These are phyloP conservation scores for Drosophila chauvacae DNA, from an alignment of 1,140 invertebrate species.

Conservation along the genomic window DNA sequence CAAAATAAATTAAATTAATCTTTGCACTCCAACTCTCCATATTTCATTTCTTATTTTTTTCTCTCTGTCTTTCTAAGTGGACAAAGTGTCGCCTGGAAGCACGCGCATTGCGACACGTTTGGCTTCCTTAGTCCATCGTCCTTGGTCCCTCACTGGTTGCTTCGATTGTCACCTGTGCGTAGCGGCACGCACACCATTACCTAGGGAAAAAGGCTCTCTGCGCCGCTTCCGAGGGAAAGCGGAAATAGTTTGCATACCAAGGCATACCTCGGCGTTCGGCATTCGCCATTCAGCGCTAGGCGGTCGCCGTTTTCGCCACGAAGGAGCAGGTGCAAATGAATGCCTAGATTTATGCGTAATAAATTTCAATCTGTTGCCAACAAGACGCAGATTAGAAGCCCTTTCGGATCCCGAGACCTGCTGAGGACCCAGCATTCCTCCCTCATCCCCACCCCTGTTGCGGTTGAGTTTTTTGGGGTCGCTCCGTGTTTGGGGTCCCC, in stretches of 20 bases:
- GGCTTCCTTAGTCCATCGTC: conserved; percentile 9
- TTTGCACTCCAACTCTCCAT: neutral
- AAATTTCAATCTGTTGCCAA: conserved; percentile 84
- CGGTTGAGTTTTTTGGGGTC: conserved; percentile 34
- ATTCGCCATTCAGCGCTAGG: neutral
- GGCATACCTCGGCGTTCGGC: conserved; percentile 29
- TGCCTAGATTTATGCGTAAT: conserved; percentile 83
- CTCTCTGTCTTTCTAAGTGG: conserved; percentile 11
- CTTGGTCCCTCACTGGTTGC: conserved; percentile 4
- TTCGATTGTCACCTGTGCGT: conserved; percentile 70
- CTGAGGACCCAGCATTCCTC: neutral
- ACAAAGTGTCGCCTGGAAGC: conserved; percentile 40
- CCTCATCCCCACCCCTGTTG: neutral
- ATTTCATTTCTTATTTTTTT: neutral
- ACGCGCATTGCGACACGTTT: conserved; percentile 67
- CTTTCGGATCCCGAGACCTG: conserved; percentile 9
- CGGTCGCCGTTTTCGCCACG: conserved; percentile 1
- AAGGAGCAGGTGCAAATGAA: conserved; percentile 76
- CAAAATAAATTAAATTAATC: no score
- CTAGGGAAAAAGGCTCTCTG: conserved; percentile 10
- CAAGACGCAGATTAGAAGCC: conserved; percentile 74
- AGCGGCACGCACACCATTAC: conserved; percentile 44
- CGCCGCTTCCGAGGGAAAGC: conserved; percentile 41
- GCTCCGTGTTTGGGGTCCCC: conserved; percentile 18
- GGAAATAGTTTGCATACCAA: conserved; percentile 74